phyloP scores from a whole-genome alignment of 2,797 vertebrate genomes.

The Muscicapa comitata region DNA sequence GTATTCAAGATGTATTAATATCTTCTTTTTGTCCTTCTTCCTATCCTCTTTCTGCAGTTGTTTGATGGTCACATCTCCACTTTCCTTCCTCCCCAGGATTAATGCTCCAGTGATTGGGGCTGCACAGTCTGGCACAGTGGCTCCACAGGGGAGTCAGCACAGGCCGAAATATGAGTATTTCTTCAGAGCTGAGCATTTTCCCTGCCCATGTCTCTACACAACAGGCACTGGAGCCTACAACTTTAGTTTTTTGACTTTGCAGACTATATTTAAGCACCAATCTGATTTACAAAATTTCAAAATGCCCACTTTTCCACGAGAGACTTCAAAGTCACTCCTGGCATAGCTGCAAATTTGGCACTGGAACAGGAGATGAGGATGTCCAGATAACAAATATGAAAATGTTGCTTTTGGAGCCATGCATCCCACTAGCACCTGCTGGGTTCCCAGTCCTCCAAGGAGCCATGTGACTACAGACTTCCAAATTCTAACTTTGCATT shows the following conservation, averaged over 20 bases:
- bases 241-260: neutral
- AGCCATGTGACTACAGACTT: neutral
- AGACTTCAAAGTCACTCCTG: neutral
- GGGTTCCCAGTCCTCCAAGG: neutral
- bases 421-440: neutral
- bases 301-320: fast-evolving
- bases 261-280: neutral
- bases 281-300: neutral
- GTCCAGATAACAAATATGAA: fast-evolving
- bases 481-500: neutral
- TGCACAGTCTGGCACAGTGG: neutral
- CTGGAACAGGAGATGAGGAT: neutral
- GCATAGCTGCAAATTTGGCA: neutral
- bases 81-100: neutral
- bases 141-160: neutral
- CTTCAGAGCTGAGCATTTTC: neutral
- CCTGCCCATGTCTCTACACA: neutral
- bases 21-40: neutral
- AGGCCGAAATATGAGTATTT: neutral
- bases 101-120: neutral
- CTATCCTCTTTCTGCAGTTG: neutral
- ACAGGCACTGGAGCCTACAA: neutral
- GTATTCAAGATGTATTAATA: neutral
- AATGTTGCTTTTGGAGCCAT: neutral
- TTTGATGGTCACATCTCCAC: neutral